Evolutionary conservation across 2,797 vertebrate genomes (phyloP).

Genomic region (Gallirallus australis): DNA sequence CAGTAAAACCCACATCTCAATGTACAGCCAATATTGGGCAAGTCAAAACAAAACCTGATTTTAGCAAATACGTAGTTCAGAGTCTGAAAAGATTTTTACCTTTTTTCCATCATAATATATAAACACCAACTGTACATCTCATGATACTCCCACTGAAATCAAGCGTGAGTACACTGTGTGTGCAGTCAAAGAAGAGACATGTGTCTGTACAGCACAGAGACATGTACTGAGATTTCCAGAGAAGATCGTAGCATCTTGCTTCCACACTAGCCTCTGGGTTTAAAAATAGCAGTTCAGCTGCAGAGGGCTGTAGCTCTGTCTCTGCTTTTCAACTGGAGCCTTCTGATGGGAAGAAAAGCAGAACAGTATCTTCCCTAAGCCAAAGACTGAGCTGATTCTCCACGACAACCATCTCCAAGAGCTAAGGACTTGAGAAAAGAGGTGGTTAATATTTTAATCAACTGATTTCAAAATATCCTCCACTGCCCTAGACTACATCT

Average conservation of each 20-base stretch:
- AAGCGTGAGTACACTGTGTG: not conserved
- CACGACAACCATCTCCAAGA: not conserved
- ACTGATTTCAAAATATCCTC: not conserved
- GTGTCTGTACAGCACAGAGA: not conserved
- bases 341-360: not conserved
- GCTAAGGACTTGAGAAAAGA: not conserved
- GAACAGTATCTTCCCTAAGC: not conserved
- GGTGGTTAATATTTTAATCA: not conserved
- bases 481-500: not conserved
- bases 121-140: not conserved
- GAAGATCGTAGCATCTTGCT: not conserved
- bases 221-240: not conserved
- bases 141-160: not conserved
- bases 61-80: not conserved
- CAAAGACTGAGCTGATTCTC: not conserved
- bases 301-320: not conserved
- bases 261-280: not conserved
- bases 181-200: not conserved
- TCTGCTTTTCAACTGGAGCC: not conserved
- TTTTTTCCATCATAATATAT: not conserved
- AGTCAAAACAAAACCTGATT: not conserved
- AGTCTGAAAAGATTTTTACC: not conserved
- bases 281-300: not conserved
- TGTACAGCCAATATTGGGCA: not conserved
- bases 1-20: not conserved